Conservation (phyloP, 2,888 invertebrate genomes). For the Heliconius ismenius region DNA sequence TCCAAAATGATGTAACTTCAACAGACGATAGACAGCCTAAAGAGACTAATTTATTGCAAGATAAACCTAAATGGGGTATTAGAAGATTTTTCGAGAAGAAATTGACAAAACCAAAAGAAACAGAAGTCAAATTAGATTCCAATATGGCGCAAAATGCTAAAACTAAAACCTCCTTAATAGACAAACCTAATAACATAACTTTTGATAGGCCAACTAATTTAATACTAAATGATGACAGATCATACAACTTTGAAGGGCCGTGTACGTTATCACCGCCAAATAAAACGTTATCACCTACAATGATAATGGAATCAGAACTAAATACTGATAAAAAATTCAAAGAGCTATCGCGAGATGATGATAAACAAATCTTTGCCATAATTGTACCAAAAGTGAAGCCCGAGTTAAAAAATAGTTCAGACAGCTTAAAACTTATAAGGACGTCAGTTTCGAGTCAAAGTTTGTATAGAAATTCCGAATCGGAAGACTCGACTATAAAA, state of each 20-base stretch:
- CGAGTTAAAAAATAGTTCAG: slow-evolving; percentile 58
- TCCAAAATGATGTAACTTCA: slow-evolving; percentile 86
- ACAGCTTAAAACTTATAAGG: slow-evolving; percentile 64
- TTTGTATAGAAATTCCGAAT: slow-evolving; percentile 65
- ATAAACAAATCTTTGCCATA: slow-evolving; percentile 75
- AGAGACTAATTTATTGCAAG: slow-evolving; percentile 71
- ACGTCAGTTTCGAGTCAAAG: slow-evolving; percentile 69
- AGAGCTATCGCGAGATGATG: slow-evolving; percentile 61
- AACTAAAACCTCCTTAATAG: slow-evolving; percentile 63
- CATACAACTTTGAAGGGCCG: slow-evolving; percentile 67
- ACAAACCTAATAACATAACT: slow-evolving; percentile 61
- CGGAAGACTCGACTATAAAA: slow-evolving; percentile 72
- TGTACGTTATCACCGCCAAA: slow-evolving; percentile 76
- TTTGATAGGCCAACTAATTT: slow-evolving; percentile 66
- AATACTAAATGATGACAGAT: slow-evolving; percentile 58
- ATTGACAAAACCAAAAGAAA: slow-evolving; percentile 68
- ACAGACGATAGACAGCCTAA: slow-evolving; percentile 67
- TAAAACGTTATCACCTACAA: slow-evolving; percentile 71
- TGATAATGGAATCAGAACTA: slow-evolving; percentile 67
- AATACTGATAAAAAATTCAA: slow-evolving; percentile 74
- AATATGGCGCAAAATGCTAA: slow-evolving; percentile 50
- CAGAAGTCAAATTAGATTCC: slow-evolving; percentile 79
- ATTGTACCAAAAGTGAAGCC: slow-evolving; percentile 75
- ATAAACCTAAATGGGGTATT: slow-evolving; percentile 73
- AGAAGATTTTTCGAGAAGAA: slow-evolving; percentile 70